Base-by-base conservation (phyloP, 1,140 invertebrate genomes). In the Hylaeus volcanicus region DNA sequence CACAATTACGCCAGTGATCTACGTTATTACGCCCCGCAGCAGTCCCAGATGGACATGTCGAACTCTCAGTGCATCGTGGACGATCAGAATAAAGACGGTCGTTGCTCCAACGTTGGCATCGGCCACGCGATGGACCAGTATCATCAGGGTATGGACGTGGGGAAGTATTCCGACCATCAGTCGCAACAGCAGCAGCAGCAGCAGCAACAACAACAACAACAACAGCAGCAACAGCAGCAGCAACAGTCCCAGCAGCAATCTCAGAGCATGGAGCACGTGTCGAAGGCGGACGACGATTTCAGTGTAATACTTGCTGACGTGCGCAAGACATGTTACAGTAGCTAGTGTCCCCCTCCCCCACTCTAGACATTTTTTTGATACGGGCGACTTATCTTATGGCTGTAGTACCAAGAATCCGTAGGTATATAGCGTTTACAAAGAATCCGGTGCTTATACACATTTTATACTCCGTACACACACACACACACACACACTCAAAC, bases 261-360 rank as follows among this genome's bases (percentile, higher is more conserved):
- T 26, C 91, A 92, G 70, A 91, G 71, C 63, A 82, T 93, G 3
- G 95, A 95, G 43, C 91, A 94, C 41, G 86, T 89, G n/a, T 92
- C 94, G 39, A 96, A 96, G 83, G 92, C 94, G 1, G 96, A 97
- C 70, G 96, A 97, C 80, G 96, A 97, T 89, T 97, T 97, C 92
- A 97, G 96, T 93, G 96, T 97, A 81, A 97, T 97, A 86, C 92
- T 97, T 60, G 97, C 97, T 3, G 96, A 97, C 81, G 97, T 97
- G 58, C 94, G 97, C 77, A 97, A 97, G 90, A 97, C 97, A 43
- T 97, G 97, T 91, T 97, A 97, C 93, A 97, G 96, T 94, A 97
- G 96, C 93, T 97, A 92, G 91, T 92, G 79, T 79, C 83, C 83
- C 43, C 82, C 39, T 26, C 26, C 26, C 26, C 26, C 26, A 26